phyloP scores from a whole-genome alignment of 2,797 vertebrate genomes.

The Rallus crepitans region DNA sequence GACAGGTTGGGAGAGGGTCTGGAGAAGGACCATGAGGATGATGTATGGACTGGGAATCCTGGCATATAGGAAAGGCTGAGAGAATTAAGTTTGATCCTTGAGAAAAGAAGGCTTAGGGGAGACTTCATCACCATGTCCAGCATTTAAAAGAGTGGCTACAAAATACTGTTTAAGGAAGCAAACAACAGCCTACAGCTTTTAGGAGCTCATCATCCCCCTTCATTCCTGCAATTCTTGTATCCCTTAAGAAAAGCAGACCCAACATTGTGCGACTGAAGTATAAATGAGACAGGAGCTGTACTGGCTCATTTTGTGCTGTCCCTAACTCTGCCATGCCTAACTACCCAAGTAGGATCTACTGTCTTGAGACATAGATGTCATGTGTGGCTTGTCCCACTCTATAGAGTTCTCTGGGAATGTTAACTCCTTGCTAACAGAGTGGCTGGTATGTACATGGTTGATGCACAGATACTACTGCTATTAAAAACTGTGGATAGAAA shows the following conservation, averaged over 20 bases:
- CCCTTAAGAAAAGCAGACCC: background rate
- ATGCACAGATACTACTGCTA: background rate
- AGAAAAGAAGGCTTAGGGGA: too few species aligned
- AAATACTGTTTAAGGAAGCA: background rate
- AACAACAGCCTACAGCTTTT: background rate
- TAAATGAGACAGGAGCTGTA: background rate
- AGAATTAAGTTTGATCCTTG: too few species aligned
- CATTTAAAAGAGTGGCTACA: too few species aligned
- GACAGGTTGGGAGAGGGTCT: too few species aligned
- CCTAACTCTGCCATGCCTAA: background rate
- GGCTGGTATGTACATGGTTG: background rate
- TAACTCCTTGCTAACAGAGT: background rate
- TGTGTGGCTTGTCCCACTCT: background rate
- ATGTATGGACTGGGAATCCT: too few species aligned
- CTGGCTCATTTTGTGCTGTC: background rate
- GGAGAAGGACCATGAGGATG: too few species aligned
- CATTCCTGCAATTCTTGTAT: background rate
- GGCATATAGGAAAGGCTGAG: too few species aligned
- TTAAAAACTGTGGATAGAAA: background rate
- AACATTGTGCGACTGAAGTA: background rate
- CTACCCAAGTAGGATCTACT: background rate
- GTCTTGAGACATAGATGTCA: background rate
- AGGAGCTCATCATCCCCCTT: background rate
- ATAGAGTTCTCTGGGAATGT: background rate
- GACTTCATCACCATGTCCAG: too few species aligned